Evolutionary conservation across 1,140 invertebrate genomes (phyloP), one percentile per base, ranked within the genome.

Genomic region (Drosophila teissieri): DNA sequence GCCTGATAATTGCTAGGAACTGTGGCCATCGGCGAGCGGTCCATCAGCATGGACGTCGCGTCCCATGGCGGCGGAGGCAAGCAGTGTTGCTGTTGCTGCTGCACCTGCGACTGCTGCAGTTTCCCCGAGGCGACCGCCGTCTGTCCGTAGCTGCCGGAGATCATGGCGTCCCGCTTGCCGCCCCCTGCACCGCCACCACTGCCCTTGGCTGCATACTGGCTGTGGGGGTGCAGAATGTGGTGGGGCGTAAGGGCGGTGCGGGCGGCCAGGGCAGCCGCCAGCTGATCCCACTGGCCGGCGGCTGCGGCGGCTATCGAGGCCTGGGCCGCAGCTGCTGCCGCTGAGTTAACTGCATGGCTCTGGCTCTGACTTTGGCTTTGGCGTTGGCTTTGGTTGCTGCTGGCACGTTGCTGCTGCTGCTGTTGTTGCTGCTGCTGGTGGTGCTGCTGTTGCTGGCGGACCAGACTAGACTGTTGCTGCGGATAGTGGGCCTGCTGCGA

Each of bases 1-100:
- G 92, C 89, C 92, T 91, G 80, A 91, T 92, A 81, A 92, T 93
- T 85, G 92, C 92, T 91, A 93, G 91, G 78, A 93, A 93, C 80
- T 93, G 93, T 91, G 53, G 92, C 92, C 91, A 92, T 92, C 44
- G 91, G 92, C 65, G 83, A 81, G n/a, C 82, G 78, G 52, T 86
- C 82, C 37, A 86, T 86, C 22, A 91, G 80, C 73, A 91, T 77
- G 55, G 48, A 65, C 61, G 82, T 78, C n/a, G 86, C 78, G 39
- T 86, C 89, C 78, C 83, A 79, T 12, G 80, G 74, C 22, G 79
- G 78, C n/a, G 75, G 72, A 3, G 81, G 75, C 51, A 91, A 52
- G 62, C 82, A 91, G 54, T 91, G 80, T 22, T 82, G 78, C 44
- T 78, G 80, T 27, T 78, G 82, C 19, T 81, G 58, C 37, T 74